Evolutionary conservation across 2,113 vertebrate genomes (phyloP).

Genomic region (Grammomys surdaster): DNA sequence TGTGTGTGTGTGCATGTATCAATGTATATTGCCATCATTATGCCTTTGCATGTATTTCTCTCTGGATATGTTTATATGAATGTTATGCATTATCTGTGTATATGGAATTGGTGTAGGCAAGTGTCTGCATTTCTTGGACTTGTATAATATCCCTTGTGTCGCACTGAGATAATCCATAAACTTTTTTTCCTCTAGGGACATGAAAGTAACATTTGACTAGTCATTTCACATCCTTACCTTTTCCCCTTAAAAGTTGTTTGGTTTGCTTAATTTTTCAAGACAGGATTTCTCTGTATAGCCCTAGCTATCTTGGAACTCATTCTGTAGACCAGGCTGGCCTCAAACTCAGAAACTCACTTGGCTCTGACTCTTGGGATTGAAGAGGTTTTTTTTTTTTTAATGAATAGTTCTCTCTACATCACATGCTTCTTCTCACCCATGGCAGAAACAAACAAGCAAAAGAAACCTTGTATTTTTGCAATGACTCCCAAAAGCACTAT

Average conservation of each 20-base stretch:
- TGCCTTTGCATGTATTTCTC: not conserved
- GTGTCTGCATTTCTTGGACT: not conserved
- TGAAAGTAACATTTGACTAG: not conserved
- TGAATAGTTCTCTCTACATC: not conserved
- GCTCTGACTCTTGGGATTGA: not conserved
- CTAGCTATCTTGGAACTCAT: not conserved
- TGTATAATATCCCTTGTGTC: not conserved
- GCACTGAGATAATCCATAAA: not conserved
- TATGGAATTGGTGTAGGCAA: not conserved
- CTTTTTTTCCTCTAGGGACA: not conserved
- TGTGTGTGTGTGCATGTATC: not conserved
- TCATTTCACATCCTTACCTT: slow-evolving; percentile 29
- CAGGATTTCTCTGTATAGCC: not conserved
- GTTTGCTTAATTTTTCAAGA: not conserved
- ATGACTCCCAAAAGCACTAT: not conserved
- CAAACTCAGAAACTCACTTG: not conserved
- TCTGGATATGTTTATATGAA: not conserved
- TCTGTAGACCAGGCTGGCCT: not conserved
- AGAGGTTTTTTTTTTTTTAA: not conserved
- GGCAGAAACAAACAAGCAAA: not conserved
- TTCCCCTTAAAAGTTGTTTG: not conserved
- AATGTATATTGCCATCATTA: not conserved
- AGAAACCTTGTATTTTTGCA: not conserved
- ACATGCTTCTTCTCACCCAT: not conserved
- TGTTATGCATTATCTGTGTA: not conserved